These are phyloP conservation scores for Holocentrus rufus DNA, from an alignment of 2,797 vertebrate genomes.

Conservation along the genomic window DNA sequence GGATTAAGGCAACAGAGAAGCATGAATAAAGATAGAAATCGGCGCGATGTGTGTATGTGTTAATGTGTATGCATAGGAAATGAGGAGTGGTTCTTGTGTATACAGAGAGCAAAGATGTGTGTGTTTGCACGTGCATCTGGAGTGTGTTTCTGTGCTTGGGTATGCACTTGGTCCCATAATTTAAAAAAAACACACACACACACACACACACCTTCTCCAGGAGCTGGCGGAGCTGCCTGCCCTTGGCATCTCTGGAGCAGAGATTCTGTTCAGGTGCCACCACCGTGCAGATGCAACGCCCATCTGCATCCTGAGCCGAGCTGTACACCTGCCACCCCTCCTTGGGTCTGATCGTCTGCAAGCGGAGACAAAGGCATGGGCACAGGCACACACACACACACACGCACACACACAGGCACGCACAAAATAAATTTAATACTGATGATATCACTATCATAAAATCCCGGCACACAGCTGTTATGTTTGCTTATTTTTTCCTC, in stretches of 20 bases:
- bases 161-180: neutral
- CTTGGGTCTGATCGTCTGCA: conserved; percentile 93
- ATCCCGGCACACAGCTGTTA: conserved; percentile 18
- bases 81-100: conserved; percentile 14
- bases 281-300: conserved; percentile 97
- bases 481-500: conserved; percentile 31
- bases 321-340: conserved; percentile 99
- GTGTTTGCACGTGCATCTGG: neutral
- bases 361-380: conserved; percentile 36
- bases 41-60: conserved; percentile 52
- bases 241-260: conserved; percentile 97
- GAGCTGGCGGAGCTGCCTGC: conserved; percentile 93
- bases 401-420: conserved; percentile 12
- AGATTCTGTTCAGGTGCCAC: conserved; percentile 97
- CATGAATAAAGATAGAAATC: conserved; percentile 53
- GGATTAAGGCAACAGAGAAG: conserved; percentile 61
- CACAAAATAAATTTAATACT: neutral
- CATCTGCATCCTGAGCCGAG: conserved; percentile 96
- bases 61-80: conserved; percentile 37
- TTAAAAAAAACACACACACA: neutral
- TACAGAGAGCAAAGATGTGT: neutral
- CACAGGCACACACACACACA: conserved; percentile 24
- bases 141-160: conserved; percentile 25
- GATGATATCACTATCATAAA: conserved; percentile 34
- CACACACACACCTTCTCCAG: conserved; percentile 90